phyloP scores from a whole-genome alignment of 2,888 invertebrate genomes.

The Heteropelma amictum region DNA sequence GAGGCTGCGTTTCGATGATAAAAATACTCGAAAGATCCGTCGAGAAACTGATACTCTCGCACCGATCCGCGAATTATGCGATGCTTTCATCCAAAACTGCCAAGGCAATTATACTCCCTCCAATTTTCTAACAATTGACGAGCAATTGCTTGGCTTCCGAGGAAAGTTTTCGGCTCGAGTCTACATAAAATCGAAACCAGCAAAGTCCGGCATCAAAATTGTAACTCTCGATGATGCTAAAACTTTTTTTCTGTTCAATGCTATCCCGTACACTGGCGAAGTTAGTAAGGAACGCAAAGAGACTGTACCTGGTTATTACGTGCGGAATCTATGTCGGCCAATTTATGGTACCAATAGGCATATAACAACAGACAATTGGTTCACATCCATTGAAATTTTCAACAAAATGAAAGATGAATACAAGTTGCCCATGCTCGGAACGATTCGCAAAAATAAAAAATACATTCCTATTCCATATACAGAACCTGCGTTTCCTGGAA shows the following conservation, averaged over 20 bases:
- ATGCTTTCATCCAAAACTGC: slow-evolving; percentile 58
- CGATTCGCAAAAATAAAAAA: slow-evolving; percentile 56
- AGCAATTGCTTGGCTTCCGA: slow-evolving; percentile 61
- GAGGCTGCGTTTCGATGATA: slow-evolving; percentile 58
- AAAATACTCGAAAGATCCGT: slow-evolving; percentile 50
- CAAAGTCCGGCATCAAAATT: slow-evolving; percentile 63
- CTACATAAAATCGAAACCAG: slow-evolving; percentile 61
- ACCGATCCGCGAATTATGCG: slow-evolving; percentile 60
- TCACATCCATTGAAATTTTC: slow-evolving; percentile 52
- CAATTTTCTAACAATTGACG: slow-evolving; percentile 60
- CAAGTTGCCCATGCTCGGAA: slow-evolving; percentile 55
- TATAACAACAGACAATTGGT: slow-evolving; percentile 60
- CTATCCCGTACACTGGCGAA: slow-evolving; percentile 47
- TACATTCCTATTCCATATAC: too few species aligned
- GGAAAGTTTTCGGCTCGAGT: slow-evolving; percentile 59
- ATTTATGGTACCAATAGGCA: slow-evolving; percentile 48
- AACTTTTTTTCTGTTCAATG: slow-evolving; percentile 45
- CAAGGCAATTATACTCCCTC: slow-evolving; percentile 54
- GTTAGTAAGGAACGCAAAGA: slow-evolving; percentile 29
- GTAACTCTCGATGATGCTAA: slow-evolving; percentile 54
- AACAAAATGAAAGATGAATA: slow-evolving; percentile 50
- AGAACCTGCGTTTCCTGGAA: too few species aligned
- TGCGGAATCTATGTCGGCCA: slow-evolving; percentile 50
- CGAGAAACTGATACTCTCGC: slow-evolving; percentile 56
- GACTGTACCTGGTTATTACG: slow-evolving; percentile 50